phyloP scores from a whole-genome alignment of 2,113 vertebrate genomes.

The Glareola pratincola region DNA sequence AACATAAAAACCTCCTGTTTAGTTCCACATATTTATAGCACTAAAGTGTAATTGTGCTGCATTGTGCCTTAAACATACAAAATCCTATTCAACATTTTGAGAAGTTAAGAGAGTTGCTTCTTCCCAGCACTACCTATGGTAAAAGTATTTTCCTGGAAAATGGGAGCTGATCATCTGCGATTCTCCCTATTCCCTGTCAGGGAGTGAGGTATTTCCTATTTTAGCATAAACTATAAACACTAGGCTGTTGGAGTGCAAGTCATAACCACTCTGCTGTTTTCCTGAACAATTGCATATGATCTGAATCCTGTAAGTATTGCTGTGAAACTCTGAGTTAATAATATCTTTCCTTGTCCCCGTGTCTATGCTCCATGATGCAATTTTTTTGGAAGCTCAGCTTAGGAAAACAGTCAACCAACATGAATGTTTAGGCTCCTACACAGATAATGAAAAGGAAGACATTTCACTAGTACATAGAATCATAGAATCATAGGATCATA shows the following conservation, averaged over 20 bases:
- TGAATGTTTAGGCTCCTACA: not conserved
- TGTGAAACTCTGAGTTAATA: not conserved
- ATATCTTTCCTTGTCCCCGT: not conserved
- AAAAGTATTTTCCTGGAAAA: not conserved
- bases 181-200: not conserved
- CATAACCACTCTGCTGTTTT: not conserved
- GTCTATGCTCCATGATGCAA: not conserved
- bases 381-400: not conserved
- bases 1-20: not conserved
- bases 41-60: not conserved
- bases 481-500: too few species aligned
- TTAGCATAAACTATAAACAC: not conserved
- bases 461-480: not conserved
- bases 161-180: accelerated
- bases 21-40: not conserved
- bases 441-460: not conserved
- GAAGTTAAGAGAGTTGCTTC: not conserved
- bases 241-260: not conserved
- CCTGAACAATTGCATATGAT: not conserved
- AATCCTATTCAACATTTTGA: not conserved
- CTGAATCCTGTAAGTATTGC: not conserved
- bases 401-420: not conserved
- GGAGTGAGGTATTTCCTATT: not conserved
- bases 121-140: not conserved
- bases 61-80: not conserved